phyloP scores from a whole-genome alignment of 2,113 vertebrate genomes.

The Barbus barbus region DNA sequence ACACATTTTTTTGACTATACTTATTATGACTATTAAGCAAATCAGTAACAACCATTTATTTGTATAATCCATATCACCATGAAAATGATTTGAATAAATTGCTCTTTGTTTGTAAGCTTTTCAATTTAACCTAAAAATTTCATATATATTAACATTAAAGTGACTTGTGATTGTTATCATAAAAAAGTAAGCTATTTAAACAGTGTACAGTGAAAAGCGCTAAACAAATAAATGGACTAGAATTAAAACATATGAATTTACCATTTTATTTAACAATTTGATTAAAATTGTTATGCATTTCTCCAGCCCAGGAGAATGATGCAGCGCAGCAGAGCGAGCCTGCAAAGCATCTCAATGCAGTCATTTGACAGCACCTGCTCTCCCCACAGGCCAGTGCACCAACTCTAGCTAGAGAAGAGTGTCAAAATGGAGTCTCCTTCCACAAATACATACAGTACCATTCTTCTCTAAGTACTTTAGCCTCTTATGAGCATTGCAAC shows the following conservation, averaged over 20 bases:
- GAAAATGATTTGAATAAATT: not conserved
- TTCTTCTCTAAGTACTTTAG: not conserved
- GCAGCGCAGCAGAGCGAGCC: not conserved
- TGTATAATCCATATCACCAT: not conserved
- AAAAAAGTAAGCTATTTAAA: not conserved
- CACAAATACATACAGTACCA: conserved; percentile 15
- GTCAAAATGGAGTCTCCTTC: conserved; percentile 32
- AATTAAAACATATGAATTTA: too few species aligned
- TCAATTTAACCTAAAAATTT: too few species aligned
- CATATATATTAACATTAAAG: too few species aligned
- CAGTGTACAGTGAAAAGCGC: too few species aligned
- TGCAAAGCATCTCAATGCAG: conserved; percentile 7
- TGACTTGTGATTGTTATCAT: not conserved
- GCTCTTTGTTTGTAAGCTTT: too few species aligned
- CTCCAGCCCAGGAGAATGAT: not conserved
- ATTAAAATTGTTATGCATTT: too few species aligned
- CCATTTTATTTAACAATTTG: too few species aligned
- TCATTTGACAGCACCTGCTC: conserved; percentile 30
- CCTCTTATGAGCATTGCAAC: conserved; percentile 32
- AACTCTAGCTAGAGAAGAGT: conserved; percentile 30
- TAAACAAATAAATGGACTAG: too few species aligned
- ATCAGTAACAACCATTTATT: not conserved
- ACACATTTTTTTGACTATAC: not conserved
- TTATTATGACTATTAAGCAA: not conserved
- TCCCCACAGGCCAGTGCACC: conserved; percentile 32